These are phyloP conservation scores for Dyspetes luteomarginatus DNA, from an alignment of 2,888 invertebrate species.

Conservation along the genomic window DNA sequence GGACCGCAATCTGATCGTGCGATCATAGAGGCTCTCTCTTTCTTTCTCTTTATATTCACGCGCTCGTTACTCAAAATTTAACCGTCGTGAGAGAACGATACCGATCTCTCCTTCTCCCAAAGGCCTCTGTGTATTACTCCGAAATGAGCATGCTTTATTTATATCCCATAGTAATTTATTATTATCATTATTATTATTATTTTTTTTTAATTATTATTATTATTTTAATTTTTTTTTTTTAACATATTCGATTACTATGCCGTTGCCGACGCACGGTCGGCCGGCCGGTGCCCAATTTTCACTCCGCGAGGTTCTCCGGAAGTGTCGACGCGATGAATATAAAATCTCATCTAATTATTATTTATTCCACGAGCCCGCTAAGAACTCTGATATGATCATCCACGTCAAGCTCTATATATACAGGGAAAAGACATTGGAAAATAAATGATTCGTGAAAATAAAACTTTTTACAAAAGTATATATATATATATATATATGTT, in stretches of 20 bases:
- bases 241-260: neutral
- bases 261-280: neutral
- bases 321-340: conserved; percentile 60
- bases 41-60: too few relatives aligned
- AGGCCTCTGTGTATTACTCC: neutral
- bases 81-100: conserved; percentile 58
- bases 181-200: conserved; percentile 15
- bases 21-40: conserved; percentile 42
- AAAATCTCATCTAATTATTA: conserved; percentile 55
- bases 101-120: conserved; percentile 38
- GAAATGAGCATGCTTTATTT: conserved; percentile 24
- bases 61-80: conserved; percentile 63
- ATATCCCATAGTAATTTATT: conserved; percentile 29
- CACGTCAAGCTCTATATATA: conserved; percentile 4
- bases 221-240: conserved; percentile 21
- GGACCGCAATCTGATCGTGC: conserved; percentile 52
- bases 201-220: conserved; percentile 8
- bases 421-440: neutral
- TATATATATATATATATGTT: too few relatives aligned
- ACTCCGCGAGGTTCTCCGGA: conserved; percentile 43
- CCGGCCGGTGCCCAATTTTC: conserved; percentile 54
- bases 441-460: neutral
- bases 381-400: neutral
- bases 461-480: too few relatives aligned
- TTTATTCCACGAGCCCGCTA: conserved; percentile 53